A percentile compares a stretch with the other conserved stretches of the same genome.
These are phyloP conservation scores for Melanotaenia maccullochi DNA, from an alignment of 2,797 vertebrate species.

Conservation along the genomic window DNA sequence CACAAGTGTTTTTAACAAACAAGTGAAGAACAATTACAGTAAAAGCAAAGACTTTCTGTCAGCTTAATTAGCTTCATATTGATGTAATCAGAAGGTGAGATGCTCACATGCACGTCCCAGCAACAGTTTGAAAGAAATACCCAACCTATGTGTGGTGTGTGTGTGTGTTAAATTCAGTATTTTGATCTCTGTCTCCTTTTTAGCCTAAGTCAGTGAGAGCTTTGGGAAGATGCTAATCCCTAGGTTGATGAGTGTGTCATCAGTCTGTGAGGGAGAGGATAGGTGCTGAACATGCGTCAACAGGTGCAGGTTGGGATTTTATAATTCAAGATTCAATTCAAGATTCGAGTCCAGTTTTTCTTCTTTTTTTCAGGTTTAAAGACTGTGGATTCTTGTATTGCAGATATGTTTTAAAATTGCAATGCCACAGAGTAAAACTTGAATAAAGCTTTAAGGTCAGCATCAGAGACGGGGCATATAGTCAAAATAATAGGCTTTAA, in stretches of 20 bases:
- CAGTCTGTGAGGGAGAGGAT: background rate
- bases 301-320: too few relatives aligned
- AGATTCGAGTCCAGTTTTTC: too few relatives aligned
- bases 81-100: constrained; percentile 35
- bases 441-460: background rate
- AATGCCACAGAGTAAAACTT: background rate
- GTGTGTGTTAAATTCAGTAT: background rate
- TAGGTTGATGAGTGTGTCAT: too few relatives aligned
- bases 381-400: too few relatives aligned
- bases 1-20: constrained; percentile 50
- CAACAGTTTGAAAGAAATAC: background rate
- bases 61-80: constrained; percentile 29
- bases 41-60: constrained; percentile 4
- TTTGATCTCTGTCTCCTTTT: background rate
- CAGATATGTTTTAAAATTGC: too few relatives aligned
- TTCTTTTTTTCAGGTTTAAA: background rate
- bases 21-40: constrained; percentile 45
- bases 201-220: background rate
- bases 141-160: too few relatives aligned
- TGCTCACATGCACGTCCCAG: background rate
- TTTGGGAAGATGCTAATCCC: background rate
- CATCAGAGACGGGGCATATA: background rate
- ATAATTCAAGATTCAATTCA: too few relatives aligned
- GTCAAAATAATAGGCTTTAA: background rate
- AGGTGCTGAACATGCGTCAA: background rate